Conservation (phyloP, 1,140 invertebrate genomes). For the Plutomurus gul region DNA sequence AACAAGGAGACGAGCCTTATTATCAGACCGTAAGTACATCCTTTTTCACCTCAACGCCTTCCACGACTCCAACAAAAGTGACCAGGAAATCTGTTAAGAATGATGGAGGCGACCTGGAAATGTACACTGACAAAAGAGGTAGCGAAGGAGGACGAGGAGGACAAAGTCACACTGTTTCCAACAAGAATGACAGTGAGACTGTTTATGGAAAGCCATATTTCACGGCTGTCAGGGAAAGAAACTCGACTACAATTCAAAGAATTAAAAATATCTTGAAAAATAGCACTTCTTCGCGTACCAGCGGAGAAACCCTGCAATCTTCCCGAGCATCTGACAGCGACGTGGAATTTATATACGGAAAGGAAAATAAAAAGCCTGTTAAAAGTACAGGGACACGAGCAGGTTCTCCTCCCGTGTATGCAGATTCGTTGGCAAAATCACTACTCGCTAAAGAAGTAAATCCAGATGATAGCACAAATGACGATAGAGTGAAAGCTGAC, state of each 20-base stretch:
- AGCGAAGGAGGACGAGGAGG: neutral
- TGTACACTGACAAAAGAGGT: neutral
- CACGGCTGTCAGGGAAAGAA: conserved; percentile 20
- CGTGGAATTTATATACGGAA: neutral
- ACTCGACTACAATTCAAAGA: conserved; percentile 33
- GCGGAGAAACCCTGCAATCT: neutral
- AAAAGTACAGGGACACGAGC: neutral
- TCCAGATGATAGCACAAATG: neutral
- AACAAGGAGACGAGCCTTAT: conserved; percentile 33
- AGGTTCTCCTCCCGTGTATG: too few relatives aligned
- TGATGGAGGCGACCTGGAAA: neutral
- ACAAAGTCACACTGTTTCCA: conserved; percentile 3
- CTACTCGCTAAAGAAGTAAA: neutral
- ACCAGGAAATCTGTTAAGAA: neutral
- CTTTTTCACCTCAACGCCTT: neutral
- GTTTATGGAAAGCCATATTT: conserved; percentile 41
- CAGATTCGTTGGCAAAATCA: conserved; percentile 1
- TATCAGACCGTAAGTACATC: conserved; percentile 5
- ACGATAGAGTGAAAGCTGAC: neutral
- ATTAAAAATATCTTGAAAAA: conserved; percentile 35
- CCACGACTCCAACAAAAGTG: neutral
- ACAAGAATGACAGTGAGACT: conserved; percentile 13
- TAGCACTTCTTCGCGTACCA: neutral
- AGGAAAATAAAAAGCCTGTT: neutral
- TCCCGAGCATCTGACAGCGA: neutral